A percentile compares a stretch with the other conserved stretches of the same genome.
These are phyloP conservation scores for Phataginus tricuspis DNA, from an alignment of 2,797 vertebrate genomes.

Conservation along the genomic window DNA sequence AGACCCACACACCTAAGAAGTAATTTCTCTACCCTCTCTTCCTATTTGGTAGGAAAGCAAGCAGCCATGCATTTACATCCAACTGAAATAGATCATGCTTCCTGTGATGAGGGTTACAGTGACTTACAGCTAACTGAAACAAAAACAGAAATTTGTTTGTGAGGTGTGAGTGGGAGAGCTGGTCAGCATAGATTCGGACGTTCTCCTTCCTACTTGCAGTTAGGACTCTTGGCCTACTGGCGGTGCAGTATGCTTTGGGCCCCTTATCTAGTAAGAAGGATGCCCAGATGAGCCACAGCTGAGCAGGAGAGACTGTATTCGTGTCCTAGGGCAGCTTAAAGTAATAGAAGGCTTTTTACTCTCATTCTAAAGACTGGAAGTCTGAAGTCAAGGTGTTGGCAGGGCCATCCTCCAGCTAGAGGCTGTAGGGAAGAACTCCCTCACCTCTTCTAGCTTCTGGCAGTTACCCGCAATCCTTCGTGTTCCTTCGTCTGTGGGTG, in stretches of 20 bases:
- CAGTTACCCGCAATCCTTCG: neutral
- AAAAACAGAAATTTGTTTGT: conserved; percentile 58
- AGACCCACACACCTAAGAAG: neutral
- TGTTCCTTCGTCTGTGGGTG: neutral
- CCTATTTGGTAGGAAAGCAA: neutral
- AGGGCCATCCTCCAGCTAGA: neutral
- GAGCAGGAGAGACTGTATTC: neutral
- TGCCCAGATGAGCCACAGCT: neutral
- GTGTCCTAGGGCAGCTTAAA: neutral
- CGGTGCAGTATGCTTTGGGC: neutral
- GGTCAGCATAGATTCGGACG: neutral
- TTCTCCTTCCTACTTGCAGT: neutral
- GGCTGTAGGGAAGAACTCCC: neutral
- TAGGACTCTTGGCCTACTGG: no score
- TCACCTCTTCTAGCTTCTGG: neutral
- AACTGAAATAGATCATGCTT: conserved; percentile 70
- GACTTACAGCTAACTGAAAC: conserved; percentile 63
- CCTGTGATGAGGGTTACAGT: conserved; percentile 65
- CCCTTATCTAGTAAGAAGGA: neutral
- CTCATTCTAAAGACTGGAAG: neutral
- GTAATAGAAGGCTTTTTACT: neutral
- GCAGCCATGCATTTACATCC: neutral
- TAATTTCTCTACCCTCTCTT: neutral
- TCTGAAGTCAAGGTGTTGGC: neutral
- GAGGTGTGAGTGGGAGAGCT: neutral